phyloP scores from a whole-genome alignment of 92 coral and sea anemone species.

The Phenganax marumi region DNA sequence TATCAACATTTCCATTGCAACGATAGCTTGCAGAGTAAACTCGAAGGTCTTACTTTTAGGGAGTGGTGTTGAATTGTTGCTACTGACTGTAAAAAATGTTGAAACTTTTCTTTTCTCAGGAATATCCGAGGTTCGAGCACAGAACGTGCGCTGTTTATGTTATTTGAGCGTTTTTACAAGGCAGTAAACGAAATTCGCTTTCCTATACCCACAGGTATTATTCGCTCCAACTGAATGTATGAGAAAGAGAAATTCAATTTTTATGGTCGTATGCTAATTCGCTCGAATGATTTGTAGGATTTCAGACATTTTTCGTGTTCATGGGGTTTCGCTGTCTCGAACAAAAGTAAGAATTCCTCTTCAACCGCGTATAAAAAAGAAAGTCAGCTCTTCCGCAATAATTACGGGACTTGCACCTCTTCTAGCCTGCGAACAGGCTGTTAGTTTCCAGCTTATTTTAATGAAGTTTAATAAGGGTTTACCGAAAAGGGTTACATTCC shows the following conservation, averaged over 20 bases:
- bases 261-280: neutral
- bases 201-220: slow-evolving; percentile 81
- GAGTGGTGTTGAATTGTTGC: too few relatives aligned
- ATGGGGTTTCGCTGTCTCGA: slow-evolving; percentile 86
- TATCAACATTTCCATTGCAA: too few relatives aligned
- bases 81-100: neutral
- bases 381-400: too few relatives aligned
- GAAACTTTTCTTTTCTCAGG: slow-evolving; percentile 39
- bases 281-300: slow-evolving; percentile 56
- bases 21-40: too few relatives aligned
- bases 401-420: too few relatives aligned
- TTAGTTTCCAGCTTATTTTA: too few relatives aligned
- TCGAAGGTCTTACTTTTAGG: too few relatives aligned
- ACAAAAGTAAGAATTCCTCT: slow-evolving; percentile 57
- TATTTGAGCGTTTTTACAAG: slow-evolving; percentile 81
- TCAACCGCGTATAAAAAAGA: neutral
- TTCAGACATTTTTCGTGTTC: slow-evolving; percentile 73
- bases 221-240: neutral
- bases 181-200: slow-evolving; percentile 77
- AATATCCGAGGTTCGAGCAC: slow-evolving; percentile 74
- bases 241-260: neutral
- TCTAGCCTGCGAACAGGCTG: too few relatives aligned
- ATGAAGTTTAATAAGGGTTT: too few relatives aligned
- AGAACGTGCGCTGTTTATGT: slow-evolving; percentile 81
- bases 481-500: too few relatives aligned